Evolutionary conservation across 2,113 vertebrate genomes (phyloP).

Genomic region (Haemorhous mexicanus): DNA sequence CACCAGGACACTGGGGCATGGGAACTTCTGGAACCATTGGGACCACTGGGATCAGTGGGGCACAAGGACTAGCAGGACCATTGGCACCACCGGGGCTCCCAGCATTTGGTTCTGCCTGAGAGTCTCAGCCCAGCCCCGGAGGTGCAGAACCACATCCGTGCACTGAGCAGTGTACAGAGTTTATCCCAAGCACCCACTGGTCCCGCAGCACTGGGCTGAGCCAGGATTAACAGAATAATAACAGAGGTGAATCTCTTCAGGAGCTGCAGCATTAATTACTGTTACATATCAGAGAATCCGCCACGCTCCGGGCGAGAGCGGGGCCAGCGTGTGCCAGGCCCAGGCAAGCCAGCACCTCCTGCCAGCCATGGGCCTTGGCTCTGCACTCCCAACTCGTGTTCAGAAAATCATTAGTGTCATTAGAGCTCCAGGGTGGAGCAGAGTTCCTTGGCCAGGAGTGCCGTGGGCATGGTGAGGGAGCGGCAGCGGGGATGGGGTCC

Average conservation of each 20-base stretch:
- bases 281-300: background rate
- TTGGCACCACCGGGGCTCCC: accelerated
- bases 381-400: background rate
- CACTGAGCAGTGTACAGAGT: background rate
- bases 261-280: background rate
- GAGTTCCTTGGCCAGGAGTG: background rate
- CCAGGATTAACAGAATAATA: background rate
- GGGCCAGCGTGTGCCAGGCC: background rate
- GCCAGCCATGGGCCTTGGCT: background rate
- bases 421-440: background rate
- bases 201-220: background rate
- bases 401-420: conserved; percentile 38
- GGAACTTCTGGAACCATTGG: background rate
- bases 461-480: background rate
- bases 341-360: background rate
- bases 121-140: background rate
- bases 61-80: accelerated
- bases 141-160: accelerated
- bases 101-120: accelerated
- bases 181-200: background rate
- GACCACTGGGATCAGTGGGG: background rate
- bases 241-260: background rate
- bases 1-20: background rate
- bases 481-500: background rate
- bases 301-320: background rate